A percentile compares a stretch with the other conserved stretches of the same genome.
phyloP scores from a whole-genome alignment of 2,113 vertebrate species.

The Montifringilla adamsi region DNA sequence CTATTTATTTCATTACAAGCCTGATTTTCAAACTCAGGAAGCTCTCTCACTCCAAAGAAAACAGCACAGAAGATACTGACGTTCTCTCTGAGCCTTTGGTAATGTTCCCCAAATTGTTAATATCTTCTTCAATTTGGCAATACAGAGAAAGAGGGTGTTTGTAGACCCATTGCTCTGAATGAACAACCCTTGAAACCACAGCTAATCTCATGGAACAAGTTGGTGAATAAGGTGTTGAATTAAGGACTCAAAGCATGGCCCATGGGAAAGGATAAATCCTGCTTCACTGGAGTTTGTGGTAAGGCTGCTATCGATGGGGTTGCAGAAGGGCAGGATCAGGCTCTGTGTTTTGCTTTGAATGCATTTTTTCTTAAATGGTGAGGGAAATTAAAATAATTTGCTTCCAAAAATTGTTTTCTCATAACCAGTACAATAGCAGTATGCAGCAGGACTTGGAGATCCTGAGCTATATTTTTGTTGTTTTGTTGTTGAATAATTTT shows the following conservation, averaged over 20 bases:
- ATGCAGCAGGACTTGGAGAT: neutral
- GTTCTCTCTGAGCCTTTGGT: neutral
- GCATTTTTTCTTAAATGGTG: neutral
- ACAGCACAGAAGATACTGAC: neutral
- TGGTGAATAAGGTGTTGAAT: slow-evolving; percentile 10
- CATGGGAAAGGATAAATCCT: neutral
- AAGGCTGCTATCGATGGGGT: neutral
- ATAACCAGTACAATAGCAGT: neutral
- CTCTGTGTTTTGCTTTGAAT: neutral
- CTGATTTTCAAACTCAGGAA: neutral
- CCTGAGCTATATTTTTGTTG: neutral
- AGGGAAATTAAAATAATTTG: neutral
- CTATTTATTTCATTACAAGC: neutral
- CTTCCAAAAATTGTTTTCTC: neutral
- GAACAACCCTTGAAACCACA: neutral
- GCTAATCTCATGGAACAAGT: neutral
- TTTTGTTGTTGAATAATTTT: neutral
- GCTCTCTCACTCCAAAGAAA: neutral
- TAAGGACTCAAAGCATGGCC: neutral
- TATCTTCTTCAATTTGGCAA: neutral
- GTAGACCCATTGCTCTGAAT: neutral
- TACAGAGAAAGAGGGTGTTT: neutral
- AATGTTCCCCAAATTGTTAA: neutral
- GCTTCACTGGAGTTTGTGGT: neutral
- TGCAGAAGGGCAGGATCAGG: neutral